Evolutionary conservation across 2,888 invertebrate genomes (phyloP).

Genomic region (Imbricaverruca yamaguchii): DNA sequence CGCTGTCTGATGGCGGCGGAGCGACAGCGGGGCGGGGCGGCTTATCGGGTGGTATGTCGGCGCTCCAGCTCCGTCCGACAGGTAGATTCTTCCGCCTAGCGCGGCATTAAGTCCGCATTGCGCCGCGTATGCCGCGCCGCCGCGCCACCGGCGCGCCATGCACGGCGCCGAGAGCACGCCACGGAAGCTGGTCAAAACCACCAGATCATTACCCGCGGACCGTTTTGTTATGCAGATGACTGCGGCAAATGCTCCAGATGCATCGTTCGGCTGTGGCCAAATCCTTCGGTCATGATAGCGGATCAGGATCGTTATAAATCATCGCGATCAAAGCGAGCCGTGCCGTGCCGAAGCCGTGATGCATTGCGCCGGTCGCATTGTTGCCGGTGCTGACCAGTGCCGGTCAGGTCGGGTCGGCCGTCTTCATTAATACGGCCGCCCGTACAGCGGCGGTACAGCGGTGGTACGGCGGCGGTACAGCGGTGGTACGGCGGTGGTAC

Average conservation of each 20-base stretch:
- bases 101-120: neutral
- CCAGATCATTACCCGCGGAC: neutral
- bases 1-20: neutral
- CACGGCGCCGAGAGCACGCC: neutral
- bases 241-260: neutral
- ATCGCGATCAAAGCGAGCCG: neutral
- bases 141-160: no score
- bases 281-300: neutral
- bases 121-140: neutral
- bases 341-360: neutral
- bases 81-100: neutral
- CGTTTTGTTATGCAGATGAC: constrained; percentile 13
- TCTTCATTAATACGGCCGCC: neutral
- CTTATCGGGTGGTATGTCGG: neutral
- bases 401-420: neutral
- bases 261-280: neutral
- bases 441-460: no score
- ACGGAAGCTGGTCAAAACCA: neutral
- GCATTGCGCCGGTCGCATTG: neutral
- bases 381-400: neutral
- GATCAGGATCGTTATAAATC: neutral
- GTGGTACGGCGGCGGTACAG: no score
- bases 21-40: neutral
- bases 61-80: neutral
- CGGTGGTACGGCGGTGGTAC: no score